These are phyloP conservation scores for Drosophila putrida DNA, from an alignment of 2,888 invertebrate species.

Conservation along the genomic window DNA sequence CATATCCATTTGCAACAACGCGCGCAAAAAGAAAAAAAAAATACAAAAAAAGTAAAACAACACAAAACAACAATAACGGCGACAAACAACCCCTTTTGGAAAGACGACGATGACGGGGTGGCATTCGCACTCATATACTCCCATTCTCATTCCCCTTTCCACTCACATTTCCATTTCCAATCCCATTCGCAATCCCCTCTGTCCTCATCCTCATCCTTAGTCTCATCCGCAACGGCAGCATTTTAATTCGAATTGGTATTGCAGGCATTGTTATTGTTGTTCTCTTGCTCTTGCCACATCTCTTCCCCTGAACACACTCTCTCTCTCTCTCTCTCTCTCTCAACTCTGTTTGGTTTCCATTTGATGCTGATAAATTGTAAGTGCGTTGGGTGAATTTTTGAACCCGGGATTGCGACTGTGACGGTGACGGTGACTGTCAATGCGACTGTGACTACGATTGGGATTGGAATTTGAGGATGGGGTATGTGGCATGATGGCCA, in stretches of 20 bases:
- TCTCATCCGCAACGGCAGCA: slow-evolving; percentile 64
- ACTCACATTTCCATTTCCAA: slow-evolving; percentile 12
- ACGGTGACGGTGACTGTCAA: slow-evolving; percentile 10
- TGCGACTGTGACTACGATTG: slow-evolving; percentile 18
- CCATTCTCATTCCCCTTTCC: slow-evolving; percentile 23
- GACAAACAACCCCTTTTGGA: slow-evolving; percentile 60
- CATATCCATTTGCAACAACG: slow-evolving; percentile 71
- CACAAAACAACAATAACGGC: slow-evolving; percentile 44
- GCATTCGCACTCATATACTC: slow-evolving; percentile 42
- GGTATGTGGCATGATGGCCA: slow-evolving; percentile 22
- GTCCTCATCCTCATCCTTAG: slow-evolving; percentile 11
- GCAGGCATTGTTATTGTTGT: slow-evolving; percentile 68
- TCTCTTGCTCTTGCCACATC: slow-evolving; percentile 41
- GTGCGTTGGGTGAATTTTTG: slow-evolving; percentile 62
- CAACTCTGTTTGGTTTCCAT: slow-evolving; percentile 73
- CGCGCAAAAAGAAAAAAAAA: slow-evolving; percentile 36
- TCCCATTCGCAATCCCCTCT: slow-evolving; percentile 12
- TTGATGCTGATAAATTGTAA: slow-evolving; percentile 81
- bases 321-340: slow-evolving; percentile 27
- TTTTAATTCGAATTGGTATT: slow-evolving; percentile 79
- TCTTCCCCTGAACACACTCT: slow-evolving; percentile 1
- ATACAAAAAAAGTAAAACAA: slow-evolving; percentile 13
- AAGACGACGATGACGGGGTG: slow-evolving; percentile 56
- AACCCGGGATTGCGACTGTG: slow-evolving; percentile 20
- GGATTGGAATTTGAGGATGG: slow-evolving; percentile 16